Evolutionary conservation across 2,797 vertebrate species (phyloP), one percentile per base, ranked within the genome.

Genomic region (Fundulus diaphanus): DNA sequence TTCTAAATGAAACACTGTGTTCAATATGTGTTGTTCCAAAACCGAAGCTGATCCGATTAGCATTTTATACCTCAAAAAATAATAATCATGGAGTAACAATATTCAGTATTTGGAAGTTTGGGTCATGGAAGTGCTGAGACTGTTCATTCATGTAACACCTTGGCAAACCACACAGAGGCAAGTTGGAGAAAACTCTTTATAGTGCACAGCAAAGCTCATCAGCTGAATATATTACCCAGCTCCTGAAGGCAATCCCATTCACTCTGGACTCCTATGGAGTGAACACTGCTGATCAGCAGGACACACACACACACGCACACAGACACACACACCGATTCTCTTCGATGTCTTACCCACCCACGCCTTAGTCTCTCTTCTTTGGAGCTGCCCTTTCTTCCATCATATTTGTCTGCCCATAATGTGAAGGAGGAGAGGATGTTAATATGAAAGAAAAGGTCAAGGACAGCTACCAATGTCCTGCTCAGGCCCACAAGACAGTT

Each of bases 361-460:
- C 85, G 81, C 82, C 82, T 88, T 80, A 81, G 77, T 80, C 77
- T 84, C 52, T 77, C 74, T 77, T 74, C 75, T 83, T 71, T 59
- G 42, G 27, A 87, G 86, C 89, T 90, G 87, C 85, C 86, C 83
- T 91, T 90, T 92, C 85, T 85, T 88, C 84, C 82, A 84, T 81
- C 85, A 85, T 56, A 22, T 88, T 87, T 77, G 52, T 46, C 76
- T 77, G 65, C 82, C 85, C 76, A 86, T 90, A 93, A 90, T 92
- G 85, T 89, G 88, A 81, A 82, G 84, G 77, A 86, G 82, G 81
- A 82, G 82, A 82, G 67, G 85, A 88, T 88, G 85, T 89, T 93
- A 93, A 91, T 89, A 77, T 87, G 79, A 84, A 88, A 70, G 87
- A 86, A 94, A 93, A 94, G 91, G 92, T 94, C 92, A 92, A 95